Evolutionary conservation across 2,113 vertebrate species (phyloP).

Genomic region (Hypocryptadius cinnamomeus): DNA sequence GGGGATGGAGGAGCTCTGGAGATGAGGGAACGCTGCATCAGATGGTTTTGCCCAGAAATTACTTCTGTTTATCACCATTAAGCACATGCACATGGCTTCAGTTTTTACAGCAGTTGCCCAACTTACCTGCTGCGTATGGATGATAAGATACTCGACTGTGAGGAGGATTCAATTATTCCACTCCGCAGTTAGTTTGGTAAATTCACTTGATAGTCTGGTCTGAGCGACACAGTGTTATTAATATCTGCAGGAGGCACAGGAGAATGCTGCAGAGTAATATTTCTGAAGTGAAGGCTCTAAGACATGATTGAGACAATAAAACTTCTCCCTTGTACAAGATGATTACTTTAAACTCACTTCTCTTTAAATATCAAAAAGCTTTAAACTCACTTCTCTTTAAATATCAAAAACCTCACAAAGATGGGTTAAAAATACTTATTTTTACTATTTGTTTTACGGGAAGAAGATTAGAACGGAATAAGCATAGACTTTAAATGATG

Average conservation of each 20-base stretch:
- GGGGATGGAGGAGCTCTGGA: not conserved
- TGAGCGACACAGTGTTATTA: not conserved
- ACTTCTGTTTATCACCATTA: conserved; percentile 12
- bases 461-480: not conserved
- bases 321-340: not conserved
- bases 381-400: not conserved
- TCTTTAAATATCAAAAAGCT: not conserved
- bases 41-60: not conserved
- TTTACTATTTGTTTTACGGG: not conserved
- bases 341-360: not conserved
- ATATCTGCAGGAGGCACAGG: not conserved
- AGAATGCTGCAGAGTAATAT: not conserved
- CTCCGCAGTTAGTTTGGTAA: conserved; percentile 7
- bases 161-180: conserved; percentile 26
- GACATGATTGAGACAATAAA: not conserved
- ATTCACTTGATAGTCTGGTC: not conserved
- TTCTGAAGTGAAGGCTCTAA: conserved; percentile 3
- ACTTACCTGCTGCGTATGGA: not conserved
- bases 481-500: not conserved
- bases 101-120: not conserved
- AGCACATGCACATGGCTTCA: not conserved
- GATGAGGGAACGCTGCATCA: not conserved
- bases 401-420: not conserved
- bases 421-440: not conserved
- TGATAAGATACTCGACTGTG: not conserved